These are phyloP conservation scores for Palythoa grandis DNA, from an alignment of 92 coral and sea anemone species.

Conservation along the genomic window DNA sequence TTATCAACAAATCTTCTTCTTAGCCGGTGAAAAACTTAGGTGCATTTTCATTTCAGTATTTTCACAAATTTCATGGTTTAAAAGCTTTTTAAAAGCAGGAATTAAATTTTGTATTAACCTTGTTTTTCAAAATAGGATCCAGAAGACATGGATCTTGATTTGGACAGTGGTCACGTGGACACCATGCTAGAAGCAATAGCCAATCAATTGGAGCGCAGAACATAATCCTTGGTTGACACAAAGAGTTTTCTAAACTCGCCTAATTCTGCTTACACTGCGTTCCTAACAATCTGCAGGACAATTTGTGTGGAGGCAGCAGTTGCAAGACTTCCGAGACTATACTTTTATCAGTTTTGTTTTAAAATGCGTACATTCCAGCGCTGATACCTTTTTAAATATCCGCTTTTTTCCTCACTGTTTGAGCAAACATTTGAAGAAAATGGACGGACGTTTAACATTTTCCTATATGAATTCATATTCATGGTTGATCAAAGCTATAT, in stretches of 20 bases:
- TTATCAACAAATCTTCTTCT: background rate
- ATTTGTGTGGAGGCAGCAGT: background rate
- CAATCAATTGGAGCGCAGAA: conserved; percentile 49
- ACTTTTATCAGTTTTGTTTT: background rate
- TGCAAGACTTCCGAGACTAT: background rate
- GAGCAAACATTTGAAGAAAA: background rate
- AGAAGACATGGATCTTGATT: conserved; percentile 57
- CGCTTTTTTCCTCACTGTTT: background rate
- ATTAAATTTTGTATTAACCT: background rate
- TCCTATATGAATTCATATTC: background rate
- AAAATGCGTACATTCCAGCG: background rate
- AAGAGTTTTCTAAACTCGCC: background rate
- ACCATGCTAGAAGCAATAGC: conserved; percentile 71
- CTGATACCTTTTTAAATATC: background rate
- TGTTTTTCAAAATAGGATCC: conserved; percentile 58
- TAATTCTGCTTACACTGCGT: background rate
- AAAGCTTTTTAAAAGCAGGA: too few relatives aligned
- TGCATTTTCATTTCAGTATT: too few relatives aligned
- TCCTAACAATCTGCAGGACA: background rate
- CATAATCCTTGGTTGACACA: background rate
- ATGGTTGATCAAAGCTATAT: too few relatives aligned
- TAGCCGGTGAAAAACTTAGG: too few relatives aligned
- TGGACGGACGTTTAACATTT: background rate
- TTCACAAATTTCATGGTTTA: too few relatives aligned
- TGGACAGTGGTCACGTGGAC: conserved; percentile 70